Evolutionary conservation across 2,113 vertebrate species (phyloP).

Genomic region (Albula goreensis): DNA sequence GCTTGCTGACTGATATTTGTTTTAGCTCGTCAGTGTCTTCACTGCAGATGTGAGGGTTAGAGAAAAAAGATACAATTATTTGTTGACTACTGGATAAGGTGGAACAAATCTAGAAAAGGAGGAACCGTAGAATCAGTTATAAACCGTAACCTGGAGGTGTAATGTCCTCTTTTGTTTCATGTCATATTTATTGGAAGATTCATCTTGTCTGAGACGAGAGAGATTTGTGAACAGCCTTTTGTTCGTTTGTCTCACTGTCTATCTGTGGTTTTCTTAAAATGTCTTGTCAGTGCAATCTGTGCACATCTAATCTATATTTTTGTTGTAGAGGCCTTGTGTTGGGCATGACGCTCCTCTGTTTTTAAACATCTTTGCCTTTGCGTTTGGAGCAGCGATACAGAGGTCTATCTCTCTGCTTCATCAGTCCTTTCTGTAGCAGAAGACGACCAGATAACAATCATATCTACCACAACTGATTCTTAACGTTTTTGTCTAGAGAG

Average conservation of each 20-base stretch:
- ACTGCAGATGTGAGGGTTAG: background rate
- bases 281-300: slow-evolving; percentile 28
- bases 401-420: slow-evolving; percentile 66
- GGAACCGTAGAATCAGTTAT: background rate
- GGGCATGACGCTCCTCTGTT: slow-evolving; percentile 45
- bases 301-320: slow-evolving; percentile 32
- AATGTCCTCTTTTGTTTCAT: slow-evolving; percentile 5
- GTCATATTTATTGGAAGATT: slow-evolving; percentile 14
- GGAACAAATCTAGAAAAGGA: background rate
- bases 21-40: background rate
- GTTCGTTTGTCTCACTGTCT: slow-evolving; percentile 7
- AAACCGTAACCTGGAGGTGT: background rate
- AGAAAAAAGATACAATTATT: slow-evolving; percentile 8
- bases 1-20: background rate
- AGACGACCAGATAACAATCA: slow-evolving; percentile 72
- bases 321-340: slow-evolving; percentile 35
- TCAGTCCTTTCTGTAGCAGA: slow-evolving; percentile 54
- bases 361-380: slow-evolving; percentile 23
- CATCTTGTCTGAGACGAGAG: background rate
- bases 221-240: slow-evolving; percentile 19
- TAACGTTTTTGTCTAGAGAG: slow-evolving; percentile 62
- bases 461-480: slow-evolving; percentile 72
- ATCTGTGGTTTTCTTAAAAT: background rate
- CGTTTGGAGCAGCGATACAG: slow-evolving; percentile 53
- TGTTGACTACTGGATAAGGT: background rate